A percentile compares a stretch with the other conserved stretches of the same genome.
Conservation (phyloP, 2,797 vertebrate species). For the Hemibagrus guttatus region DNA sequence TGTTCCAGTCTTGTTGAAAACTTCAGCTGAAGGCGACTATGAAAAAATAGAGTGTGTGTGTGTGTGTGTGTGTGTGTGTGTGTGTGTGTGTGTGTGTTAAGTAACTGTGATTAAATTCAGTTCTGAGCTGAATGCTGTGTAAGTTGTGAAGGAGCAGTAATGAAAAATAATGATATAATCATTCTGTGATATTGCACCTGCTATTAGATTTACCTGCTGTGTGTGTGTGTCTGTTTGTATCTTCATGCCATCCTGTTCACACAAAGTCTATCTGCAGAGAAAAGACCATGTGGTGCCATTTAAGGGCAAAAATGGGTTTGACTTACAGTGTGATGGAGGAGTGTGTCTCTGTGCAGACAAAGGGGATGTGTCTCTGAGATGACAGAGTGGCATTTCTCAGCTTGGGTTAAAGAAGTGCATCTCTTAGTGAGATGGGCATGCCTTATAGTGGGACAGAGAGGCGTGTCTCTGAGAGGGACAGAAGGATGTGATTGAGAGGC, state of each 20-base stretch:
- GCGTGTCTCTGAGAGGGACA: not conserved
- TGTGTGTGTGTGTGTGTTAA: constrained; percentile 2
- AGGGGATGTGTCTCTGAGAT: too few relatives aligned
- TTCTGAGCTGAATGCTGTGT: constrained; percentile 63
- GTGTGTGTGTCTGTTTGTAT: constrained; percentile 1
- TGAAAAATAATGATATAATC: constrained; percentile 82
- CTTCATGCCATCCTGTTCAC: not conserved
- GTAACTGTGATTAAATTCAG: constrained; percentile 3
- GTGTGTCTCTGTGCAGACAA: not conserved
- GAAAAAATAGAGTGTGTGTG: constrained; percentile 8
- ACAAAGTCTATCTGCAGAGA: not conserved
- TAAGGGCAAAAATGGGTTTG: not conserved
- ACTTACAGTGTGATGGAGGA: not conserved
- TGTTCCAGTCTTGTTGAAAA: not conserved
- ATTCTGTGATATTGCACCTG: constrained; percentile 76
- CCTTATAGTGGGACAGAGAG: too few relatives aligned
- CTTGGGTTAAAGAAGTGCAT: too few relatives aligned
- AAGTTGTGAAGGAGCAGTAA: constrained; percentile 70
- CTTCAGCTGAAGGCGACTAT: not conserved
- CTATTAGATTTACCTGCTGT: constrained; percentile 78
- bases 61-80: not conserved
- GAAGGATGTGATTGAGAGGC: too few relatives aligned
- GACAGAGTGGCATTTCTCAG: not conserved
- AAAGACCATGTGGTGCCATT: not conserved
- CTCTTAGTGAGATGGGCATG: too few relatives aligned